A percentile compares a stretch with the other conserved stretches of the same genome.
Evolutionary conservation across 2,797 vertebrate genomes (phyloP).

Genomic region (Sebastiscus albofasciatus): DNA sequence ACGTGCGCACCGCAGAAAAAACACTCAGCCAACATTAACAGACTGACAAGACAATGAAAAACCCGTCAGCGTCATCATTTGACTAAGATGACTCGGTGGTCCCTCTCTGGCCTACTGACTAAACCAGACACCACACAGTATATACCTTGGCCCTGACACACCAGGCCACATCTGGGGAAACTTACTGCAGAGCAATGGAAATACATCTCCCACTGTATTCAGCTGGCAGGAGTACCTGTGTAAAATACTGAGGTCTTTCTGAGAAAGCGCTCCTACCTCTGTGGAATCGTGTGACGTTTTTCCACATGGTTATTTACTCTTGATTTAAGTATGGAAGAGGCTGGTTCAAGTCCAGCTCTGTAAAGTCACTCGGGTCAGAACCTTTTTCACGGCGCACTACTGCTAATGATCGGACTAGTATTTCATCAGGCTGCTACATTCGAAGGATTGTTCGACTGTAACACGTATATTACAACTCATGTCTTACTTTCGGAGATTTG

Average conservation of each 20-base stretch:
- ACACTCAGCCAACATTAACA: neutral
- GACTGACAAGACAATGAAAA: neutral
- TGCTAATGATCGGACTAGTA: neutral
- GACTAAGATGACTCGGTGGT: neutral
- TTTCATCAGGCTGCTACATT: neutral
- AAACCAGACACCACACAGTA: neutral
- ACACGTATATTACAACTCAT: neutral
- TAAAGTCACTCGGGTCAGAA: neutral
- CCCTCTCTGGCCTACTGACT: neutral
- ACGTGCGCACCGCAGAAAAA: neutral
- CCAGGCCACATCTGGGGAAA: slow-evolving; percentile 13
- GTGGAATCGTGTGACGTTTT: neutral
- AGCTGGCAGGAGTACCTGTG: neutral
- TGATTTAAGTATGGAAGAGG: neutral
- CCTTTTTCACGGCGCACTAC: neutral
- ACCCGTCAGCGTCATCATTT: neutral
- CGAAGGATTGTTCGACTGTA: neutral
- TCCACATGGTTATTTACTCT: slow-evolving; percentile 7
- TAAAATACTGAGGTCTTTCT: neutral
- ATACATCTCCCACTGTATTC: neutral
- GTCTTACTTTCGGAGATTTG: neutral
- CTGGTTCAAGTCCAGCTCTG: neutral
- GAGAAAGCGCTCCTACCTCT: slow-evolving; percentile 5
- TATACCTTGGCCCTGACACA: neutral
- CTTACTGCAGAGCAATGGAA: slow-evolving; percentile 1